Base-by-base conservation (phyloP, 2,113 vertebrate species). In the Anser cygnoides region DNA sequence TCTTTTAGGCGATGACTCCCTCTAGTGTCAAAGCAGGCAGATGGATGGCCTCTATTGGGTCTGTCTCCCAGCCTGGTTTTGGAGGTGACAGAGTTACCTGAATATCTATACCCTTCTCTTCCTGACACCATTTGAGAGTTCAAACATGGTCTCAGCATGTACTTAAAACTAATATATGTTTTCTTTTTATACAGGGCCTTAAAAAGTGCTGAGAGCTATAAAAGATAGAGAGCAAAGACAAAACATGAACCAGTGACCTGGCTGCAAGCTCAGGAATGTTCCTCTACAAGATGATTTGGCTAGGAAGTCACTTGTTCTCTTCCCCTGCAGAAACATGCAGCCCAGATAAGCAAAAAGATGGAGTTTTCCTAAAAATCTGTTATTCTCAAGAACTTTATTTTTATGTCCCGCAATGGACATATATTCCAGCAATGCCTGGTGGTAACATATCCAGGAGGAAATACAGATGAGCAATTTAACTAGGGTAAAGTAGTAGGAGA, bases 1-100 rank as follows among this genome's bases (percentile, higher is more conserved):
- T 96, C 37, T 92, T 95, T 65, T 83, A 85, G 94, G 65, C 46
- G 33, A 96, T 94, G 87, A 80, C 59, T 92, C 94, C 96, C 96
- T 88, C 96, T 97, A 96, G 96, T 52, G 96, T 95, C 91, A 90
- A 81, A 86, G 86, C 14, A 62, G 9, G 35, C 59, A 74, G 44
- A 73, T 41, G 75, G 61, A 73, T 41, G 75, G 61, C 61, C 8
- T 5, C 65, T 74, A 21, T 29, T 0, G 0, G 44, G 10, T 65
- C 33, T 73, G 29, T 10, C 20, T 13, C 10, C 25, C 31, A 78
- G 44, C 35, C 33, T 33, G 10, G 13, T 23, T 89, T 86, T 46
- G 67, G 14, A 78, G 26, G 14, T 84, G 26, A 39, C 86, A 78
- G 0, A 93, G 35, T 14, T 14, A 57, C 39, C 82, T 8, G 1